Evolutionary conservation across 2,797 vertebrate genomes (phyloP).

Genomic region (Platyrinchus mystaceus): DNA sequence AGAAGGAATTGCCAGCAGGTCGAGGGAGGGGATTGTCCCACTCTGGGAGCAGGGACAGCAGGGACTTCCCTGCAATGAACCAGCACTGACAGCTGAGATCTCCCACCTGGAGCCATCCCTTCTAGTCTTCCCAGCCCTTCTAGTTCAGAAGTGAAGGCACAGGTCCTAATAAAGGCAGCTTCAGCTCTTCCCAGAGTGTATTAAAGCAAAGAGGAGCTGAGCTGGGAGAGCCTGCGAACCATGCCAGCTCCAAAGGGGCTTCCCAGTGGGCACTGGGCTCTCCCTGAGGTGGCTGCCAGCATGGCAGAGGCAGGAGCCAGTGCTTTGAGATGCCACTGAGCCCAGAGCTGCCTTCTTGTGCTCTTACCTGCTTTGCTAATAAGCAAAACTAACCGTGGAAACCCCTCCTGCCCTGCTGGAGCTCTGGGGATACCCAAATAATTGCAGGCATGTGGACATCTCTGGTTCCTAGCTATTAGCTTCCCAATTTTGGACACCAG

Average conservation of each 20-base stretch:
- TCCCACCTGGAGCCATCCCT: not conserved
- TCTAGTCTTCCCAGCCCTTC: not conserved
- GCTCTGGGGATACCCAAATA: not conserved
- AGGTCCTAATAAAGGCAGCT: not conserved
- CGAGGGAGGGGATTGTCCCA: not conserved
- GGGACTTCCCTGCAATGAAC: not conserved
- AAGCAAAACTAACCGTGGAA: not conserved
- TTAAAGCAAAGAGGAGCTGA: not conserved
- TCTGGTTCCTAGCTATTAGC: not conserved
- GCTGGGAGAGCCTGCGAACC: not conserved
- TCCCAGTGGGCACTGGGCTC: not conserved
- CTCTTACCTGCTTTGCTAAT: not conserved
- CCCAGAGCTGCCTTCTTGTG: not conserved
- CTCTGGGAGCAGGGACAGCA: rapidly evolving
- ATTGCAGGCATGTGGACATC: not conserved
- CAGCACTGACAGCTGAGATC: not conserved
- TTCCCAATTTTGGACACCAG: not conserved
- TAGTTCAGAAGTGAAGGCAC: not conserved
- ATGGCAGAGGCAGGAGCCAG: not conserved
- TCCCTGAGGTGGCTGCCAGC: not conserved
- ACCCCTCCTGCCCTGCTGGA: not conserved
- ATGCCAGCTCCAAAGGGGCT: not conserved
- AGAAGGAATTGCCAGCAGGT: not conserved
- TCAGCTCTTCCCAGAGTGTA: not conserved
- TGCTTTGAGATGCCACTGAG: not conserved